Base-by-base conservation (phyloP, 1,140 invertebrate genomes). In the Platorchestia sp. region DNA sequence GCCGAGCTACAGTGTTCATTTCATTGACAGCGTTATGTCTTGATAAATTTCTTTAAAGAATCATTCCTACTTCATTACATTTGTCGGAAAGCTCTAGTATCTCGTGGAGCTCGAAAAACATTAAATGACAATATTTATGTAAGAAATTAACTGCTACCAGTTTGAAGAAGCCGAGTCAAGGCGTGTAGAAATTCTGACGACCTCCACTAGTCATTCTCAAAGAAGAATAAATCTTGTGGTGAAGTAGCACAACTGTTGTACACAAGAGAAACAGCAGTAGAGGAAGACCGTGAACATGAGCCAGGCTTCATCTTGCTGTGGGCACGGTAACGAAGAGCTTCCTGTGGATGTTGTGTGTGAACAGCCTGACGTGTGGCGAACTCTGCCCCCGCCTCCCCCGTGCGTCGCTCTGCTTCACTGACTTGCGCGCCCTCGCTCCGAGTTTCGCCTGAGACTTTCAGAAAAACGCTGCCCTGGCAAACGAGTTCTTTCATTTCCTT, bases 241-340 rank as follows among this genome's bases (percentile, higher is more conserved):
- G 59, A 19, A 75, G 59, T 36, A 75, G 59, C 59, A 22, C 59
- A 75, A 75, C 47, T 51, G 47, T 75, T 75, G 59, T 75, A 75
- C 59, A 36, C 59, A 27, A 75, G 59, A 75, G 59, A 75, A 75
- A 75, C 59, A 10, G 59, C 59, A 75, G 59, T 75, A 36, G 59
- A 75, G 59, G 59, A 36, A 75, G 59, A 75, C 59, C 27, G 59
- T 3, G 59, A 90, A 42, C 87, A 90, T 90, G 87, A 90, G 87
- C 87, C 27, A 45, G 87, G 87, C 87, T 0, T 90, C 87, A 90
- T 90, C 87, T 90, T 42, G 41, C 87, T 90, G 87, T 90, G 87
- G 87, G 44, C 87, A 43, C 41, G 41, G 44, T 90, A 90, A 90
- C 87, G 87, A 90, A 90, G 87, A 90, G 87, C 87, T 90, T 90